phyloP scores from a whole-genome alignment of 2,113 vertebrate genomes.

The Gavia stellata region DNA sequence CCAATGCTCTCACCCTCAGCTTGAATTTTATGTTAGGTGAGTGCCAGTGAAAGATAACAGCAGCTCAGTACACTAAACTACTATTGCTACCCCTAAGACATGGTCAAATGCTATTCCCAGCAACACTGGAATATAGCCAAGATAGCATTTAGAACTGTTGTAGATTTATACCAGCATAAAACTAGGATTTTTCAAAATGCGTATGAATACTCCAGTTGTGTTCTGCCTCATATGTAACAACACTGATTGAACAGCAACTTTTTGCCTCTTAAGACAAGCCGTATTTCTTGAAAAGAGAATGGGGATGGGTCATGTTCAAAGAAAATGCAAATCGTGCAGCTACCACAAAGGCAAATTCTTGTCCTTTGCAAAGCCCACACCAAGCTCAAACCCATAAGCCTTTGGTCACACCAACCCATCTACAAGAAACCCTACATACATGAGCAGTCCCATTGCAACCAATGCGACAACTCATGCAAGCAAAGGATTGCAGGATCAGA shows the following conservation, averaged over 20 bases:
- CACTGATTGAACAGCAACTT: not conserved
- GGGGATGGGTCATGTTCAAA: not conserved
- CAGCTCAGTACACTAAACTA: not conserved
- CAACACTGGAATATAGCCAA: not conserved
- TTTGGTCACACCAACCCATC: not conserved
- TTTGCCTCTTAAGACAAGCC: not conserved
- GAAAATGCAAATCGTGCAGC: constrained; percentile 5
- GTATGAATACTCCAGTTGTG: not conserved
- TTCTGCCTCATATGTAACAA: not conserved
- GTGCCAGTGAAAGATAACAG: not conserved
- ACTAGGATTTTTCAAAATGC: not conserved
- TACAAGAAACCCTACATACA: not conserved
- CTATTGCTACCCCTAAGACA: not conserved
- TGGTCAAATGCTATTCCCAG: not conserved
- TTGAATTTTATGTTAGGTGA: not conserved
- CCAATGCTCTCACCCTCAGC: not conserved
- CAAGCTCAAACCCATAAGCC: not conserved
- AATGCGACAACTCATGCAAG: not conserved
- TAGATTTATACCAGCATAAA: not conserved
- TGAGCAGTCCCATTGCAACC: not conserved
- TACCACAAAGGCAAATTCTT: constrained; percentile 17
- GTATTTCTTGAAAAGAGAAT: not conserved
- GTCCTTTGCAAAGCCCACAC: constrained; percentile 16
- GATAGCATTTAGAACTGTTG: not conserved
- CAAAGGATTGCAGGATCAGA: not conserved